phyloP scores from a whole-genome alignment of 1,140 invertebrate genomes.

The Ceratosolen fusciceps region DNA sequence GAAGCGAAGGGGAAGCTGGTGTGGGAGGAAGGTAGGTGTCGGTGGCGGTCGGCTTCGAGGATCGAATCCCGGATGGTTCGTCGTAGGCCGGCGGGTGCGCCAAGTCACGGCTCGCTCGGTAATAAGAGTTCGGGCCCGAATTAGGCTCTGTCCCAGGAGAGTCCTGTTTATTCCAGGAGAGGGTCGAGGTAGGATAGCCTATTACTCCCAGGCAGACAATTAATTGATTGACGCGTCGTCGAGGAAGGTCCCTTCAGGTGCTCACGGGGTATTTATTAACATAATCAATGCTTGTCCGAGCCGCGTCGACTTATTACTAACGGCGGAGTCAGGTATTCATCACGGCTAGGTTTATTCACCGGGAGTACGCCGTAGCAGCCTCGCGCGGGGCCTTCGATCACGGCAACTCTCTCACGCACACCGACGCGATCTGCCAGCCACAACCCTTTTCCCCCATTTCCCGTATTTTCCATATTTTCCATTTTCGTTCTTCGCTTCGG shows the following conservation, averaged over 20 bases:
- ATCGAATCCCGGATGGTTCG: too few relatives aligned
- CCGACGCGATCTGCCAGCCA: not conserved
- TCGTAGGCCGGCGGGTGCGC: too few relatives aligned
- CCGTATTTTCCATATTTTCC: not conserved
- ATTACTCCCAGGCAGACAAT: constrained; percentile 36
- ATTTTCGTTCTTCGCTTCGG: not conserved
- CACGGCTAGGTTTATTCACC: constrained; percentile 36
- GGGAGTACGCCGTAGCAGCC: constrained; percentile 20
- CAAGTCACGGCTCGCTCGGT: too few relatives aligned
- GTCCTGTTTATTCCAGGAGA: too few relatives aligned
- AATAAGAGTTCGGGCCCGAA: too few relatives aligned
- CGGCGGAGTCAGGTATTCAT: too few relatives aligned
- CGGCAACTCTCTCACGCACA: not conserved
- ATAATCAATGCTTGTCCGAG: constrained; percentile 55
- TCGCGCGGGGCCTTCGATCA: constrained; percentile 23
- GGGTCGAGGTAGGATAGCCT: too few relatives aligned
- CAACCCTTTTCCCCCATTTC: too few relatives aligned
- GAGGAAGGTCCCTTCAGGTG: constrained; percentile 35
- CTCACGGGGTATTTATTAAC: constrained; percentile 56
- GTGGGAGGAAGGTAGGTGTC: too few relatives aligned
- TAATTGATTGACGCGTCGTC: constrained; percentile 65
- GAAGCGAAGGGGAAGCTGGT: too few relatives aligned
- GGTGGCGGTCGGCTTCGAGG: too few relatives aligned
- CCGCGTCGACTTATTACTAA: constrained; percentile 61
- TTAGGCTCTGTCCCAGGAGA: too few relatives aligned